Percentiles rank a stretch among this genome's conserved stretches.
Conservation (phyloP, 2,113 vertebrate species). For the Nibea coibor region DNA sequence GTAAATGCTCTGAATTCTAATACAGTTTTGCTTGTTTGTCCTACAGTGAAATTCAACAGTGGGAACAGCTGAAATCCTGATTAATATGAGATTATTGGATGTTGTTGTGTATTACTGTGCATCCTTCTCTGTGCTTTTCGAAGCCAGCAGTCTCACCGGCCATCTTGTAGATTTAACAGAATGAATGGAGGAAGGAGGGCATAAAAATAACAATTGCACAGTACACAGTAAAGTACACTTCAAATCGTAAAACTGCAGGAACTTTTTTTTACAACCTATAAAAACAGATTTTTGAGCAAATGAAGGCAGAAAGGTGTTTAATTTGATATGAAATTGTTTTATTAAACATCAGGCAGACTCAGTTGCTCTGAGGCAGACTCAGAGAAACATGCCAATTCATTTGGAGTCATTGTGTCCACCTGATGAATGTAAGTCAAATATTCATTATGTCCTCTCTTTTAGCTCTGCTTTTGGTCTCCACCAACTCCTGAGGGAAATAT, state of each 20-base stretch:
- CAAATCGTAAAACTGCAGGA: neutral
- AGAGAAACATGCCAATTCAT: too few species aligned
- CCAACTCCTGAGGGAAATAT: too few species aligned
- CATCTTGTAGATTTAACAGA: neutral
- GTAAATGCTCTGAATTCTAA: conserved; percentile 5
- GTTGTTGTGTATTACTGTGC: neutral
- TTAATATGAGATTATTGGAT: neutral
- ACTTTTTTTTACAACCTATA: neutral
- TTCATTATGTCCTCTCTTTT: too few species aligned
- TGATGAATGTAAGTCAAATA: too few species aligned
- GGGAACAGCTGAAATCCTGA: neutral
- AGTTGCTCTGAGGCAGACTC: too few species aligned
- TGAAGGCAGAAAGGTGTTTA: too few species aligned
- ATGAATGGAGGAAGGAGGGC: neutral
- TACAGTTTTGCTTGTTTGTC: conserved; percentile 1
- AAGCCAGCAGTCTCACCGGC: neutral
- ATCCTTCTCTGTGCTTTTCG: neutral
- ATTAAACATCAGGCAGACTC: too few species aligned
- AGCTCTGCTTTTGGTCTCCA: too few species aligned
- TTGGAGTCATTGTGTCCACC: too few species aligned
- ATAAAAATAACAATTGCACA: neutral
- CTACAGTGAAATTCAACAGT: neutral
- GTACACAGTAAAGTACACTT: neutral
- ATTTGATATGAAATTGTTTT: neutral
- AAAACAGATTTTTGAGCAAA: too few species aligned